A percentile compares a stretch with the other conserved stretches of the same genome.
Evolutionary conservation across 2,113 vertebrate genomes (phyloP).

Genomic region (Canis aureus): DNA sequence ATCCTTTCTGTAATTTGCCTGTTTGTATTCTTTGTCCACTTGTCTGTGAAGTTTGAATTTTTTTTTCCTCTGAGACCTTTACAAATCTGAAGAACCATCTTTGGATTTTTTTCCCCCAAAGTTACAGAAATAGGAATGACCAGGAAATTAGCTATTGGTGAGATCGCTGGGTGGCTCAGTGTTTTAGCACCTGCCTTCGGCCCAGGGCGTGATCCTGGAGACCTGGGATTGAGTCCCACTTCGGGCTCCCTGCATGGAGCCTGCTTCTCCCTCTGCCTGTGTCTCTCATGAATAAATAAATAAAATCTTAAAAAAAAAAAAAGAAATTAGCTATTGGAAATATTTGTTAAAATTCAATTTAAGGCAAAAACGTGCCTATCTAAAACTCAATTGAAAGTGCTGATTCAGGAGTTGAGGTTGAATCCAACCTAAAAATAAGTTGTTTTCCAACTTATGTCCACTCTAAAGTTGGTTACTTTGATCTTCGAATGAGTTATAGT

Average conservation of each 20-base stretch:
- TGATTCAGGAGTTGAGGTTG: background rate
- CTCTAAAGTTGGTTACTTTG: conserved; percentile 1
- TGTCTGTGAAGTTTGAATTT: background rate
- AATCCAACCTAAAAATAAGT: conserved; percentile 26
- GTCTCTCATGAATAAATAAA: too few relatives aligned
- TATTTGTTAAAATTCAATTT: background rate
- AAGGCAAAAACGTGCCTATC: background rate
- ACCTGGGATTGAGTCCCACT: too few relatives aligned
- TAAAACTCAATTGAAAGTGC: background rate
- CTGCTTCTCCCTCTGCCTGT: too few relatives aligned
- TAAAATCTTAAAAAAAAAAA: too few relatives aligned
- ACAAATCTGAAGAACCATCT: conserved; percentile 9
- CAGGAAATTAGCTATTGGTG: background rate
- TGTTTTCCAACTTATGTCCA: conserved; percentile 31
- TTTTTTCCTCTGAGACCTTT: background rate
- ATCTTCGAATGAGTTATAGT: background rate
- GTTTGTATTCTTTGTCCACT: background rate
- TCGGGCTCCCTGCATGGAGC: too few relatives aligned
- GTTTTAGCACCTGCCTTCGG: too few relatives aligned
- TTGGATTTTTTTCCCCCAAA: background rate
- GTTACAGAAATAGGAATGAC: background rate
- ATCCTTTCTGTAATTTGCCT: conserved; percentile 27
- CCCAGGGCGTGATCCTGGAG: too few relatives aligned
- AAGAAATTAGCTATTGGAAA: background rate
- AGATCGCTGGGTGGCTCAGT: too few relatives aligned